These are phyloP conservation scores for Ursus arctos DNA, from an alignment of 2,113 vertebrate genomes.

Conservation along the genomic window DNA sequence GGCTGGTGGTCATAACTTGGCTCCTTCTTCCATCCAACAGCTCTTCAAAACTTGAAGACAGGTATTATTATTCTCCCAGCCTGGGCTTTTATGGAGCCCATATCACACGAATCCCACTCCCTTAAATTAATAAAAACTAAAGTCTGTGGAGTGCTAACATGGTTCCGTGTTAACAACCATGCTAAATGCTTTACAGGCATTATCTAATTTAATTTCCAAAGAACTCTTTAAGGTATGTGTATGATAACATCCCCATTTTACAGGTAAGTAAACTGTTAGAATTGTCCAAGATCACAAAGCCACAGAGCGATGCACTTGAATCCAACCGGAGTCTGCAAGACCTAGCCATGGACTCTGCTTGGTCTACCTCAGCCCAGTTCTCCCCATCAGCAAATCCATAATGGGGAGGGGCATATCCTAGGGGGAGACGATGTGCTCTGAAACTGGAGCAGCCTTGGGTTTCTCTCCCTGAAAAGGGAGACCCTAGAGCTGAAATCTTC, in stretches of 20 bases:
- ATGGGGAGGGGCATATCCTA: neutral
- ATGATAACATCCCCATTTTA: neutral
- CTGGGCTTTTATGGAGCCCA: neutral
- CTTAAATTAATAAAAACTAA: constrained; percentile 45
- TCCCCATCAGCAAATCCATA: neutral
- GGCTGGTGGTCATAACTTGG: constrained; percentile 45
- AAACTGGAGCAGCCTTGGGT: neutral
- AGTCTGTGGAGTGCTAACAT: neutral
- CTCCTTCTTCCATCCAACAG: neutral
- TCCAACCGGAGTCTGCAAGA: neutral
- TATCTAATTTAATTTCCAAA: constrained; percentile 56
- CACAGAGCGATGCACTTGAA: neutral
- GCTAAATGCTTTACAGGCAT: constrained; percentile 14
- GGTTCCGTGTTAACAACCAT: constrained; percentile 13
- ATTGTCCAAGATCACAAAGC: constrained; percentile 43
- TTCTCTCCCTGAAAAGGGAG: neutral
- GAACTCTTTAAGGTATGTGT: neutral
- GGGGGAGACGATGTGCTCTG: neutral
- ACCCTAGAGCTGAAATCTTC: neutral
- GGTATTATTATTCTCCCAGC: neutral
- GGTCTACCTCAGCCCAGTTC: neutral
- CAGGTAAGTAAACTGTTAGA: constrained; percentile 32
- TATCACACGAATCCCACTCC: neutral
- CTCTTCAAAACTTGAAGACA: constrained; percentile 48
- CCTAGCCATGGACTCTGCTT: neutral